Percentiles rank a stretch among this genome's conserved stretches.
Evolutionary conservation across 2,797 vertebrate species (phyloP).

Genomic region (Girardinus metallicus): DNA sequence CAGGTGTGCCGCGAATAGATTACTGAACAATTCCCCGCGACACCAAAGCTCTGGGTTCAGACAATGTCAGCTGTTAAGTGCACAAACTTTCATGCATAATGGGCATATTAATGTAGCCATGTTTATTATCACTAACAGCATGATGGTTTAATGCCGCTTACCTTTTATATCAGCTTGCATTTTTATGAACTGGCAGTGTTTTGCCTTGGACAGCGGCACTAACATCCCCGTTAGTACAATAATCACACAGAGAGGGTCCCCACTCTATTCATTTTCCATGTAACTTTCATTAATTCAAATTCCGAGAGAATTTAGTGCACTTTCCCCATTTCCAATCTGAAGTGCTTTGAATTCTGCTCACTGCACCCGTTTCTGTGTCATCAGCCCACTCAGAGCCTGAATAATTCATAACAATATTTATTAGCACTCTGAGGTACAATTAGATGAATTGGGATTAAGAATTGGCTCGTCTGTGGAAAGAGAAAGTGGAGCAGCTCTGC

Average conservation of each 20-base stretch:
- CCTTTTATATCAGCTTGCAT: slow-evolving; percentile 52
- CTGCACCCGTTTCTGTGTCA: slow-evolving; percentile 76
- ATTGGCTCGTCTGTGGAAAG: slow-evolving; percentile 69
- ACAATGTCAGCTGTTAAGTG: slow-evolving; percentile 20
- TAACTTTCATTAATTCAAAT: slow-evolving; percentile 73
- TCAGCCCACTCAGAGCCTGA: slow-evolving; percentile 77
- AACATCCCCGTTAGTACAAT: slow-evolving; percentile 62
- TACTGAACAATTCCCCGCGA: slow-evolving; percentile 24
- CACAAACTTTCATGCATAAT: slow-evolving; percentile 42
- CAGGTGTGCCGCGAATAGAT: slow-evolving; percentile 40
- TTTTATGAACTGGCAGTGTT: slow-evolving; percentile 30
- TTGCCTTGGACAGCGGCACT: slow-evolving; percentile 55
- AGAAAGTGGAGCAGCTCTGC: slow-evolving; percentile 71
- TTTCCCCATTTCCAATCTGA: slow-evolving; percentile 73
- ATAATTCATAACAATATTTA: slow-evolving; percentile 84
- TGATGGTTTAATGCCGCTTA: slow-evolving; percentile 59
- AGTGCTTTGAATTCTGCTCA: slow-evolving; percentile 77
- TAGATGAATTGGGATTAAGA: slow-evolving; percentile 82
- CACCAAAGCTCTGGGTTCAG: slow-evolving; percentile 15
- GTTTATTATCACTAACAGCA: slow-evolving; percentile 49
- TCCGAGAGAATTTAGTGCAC: slow-evolving; percentile 68
- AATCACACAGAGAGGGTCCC: slow-evolving; percentile 50
- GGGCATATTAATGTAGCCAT: slow-evolving; percentile 32
- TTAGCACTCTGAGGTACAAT: slow-evolving; percentile 84
- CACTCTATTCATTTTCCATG: slow-evolving; percentile 58